phyloP scores from a whole-genome alignment of 2,113 vertebrate species.

The Microtus pennsylvanicus region DNA sequence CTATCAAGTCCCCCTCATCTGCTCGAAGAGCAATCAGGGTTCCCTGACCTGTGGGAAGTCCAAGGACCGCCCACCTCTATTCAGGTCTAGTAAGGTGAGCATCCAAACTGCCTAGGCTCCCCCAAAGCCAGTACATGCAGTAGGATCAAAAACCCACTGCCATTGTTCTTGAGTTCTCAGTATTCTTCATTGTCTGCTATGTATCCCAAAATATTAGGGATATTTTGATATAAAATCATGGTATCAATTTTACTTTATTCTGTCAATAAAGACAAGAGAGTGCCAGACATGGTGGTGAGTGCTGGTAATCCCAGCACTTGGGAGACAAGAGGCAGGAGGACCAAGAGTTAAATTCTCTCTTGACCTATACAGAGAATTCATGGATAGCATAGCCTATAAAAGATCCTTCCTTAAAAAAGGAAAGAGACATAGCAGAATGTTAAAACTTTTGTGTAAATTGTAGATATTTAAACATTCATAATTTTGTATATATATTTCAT shows the following conservation, averaged over 20 bases:
- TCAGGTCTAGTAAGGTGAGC: too few relatives aligned
- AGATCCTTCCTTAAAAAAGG: not conserved
- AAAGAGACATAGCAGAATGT: not conserved
- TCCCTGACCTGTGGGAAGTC: too few relatives aligned
- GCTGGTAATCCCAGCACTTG: too few relatives aligned
- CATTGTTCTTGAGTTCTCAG: too few relatives aligned
- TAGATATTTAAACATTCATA: constrained; percentile 3
- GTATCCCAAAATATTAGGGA: not conserved
- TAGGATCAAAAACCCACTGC: too few relatives aligned
- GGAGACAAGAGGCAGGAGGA: too few relatives aligned
- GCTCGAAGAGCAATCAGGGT: too few relatives aligned
- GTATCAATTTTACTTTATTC: constrained; percentile 15
- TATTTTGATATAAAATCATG: not conserved
- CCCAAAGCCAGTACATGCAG: too few relatives aligned
- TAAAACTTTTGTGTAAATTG: not conserved
- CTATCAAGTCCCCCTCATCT: too few relatives aligned
- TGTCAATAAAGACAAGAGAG: not conserved
- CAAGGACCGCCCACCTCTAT: too few relatives aligned
- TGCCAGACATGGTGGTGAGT: not conserved
- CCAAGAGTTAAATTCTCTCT: not conserved
- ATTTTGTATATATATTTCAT: too few relatives aligned
- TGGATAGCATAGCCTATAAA: not conserved
- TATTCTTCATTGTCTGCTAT: not conserved
- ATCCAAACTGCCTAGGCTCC: too few relatives aligned
- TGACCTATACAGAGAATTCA: not conserved